These are phyloP conservation scores for Ficedula albicollis DNA, from an alignment of 2,797 vertebrate species.

Conservation along the genomic window DNA sequence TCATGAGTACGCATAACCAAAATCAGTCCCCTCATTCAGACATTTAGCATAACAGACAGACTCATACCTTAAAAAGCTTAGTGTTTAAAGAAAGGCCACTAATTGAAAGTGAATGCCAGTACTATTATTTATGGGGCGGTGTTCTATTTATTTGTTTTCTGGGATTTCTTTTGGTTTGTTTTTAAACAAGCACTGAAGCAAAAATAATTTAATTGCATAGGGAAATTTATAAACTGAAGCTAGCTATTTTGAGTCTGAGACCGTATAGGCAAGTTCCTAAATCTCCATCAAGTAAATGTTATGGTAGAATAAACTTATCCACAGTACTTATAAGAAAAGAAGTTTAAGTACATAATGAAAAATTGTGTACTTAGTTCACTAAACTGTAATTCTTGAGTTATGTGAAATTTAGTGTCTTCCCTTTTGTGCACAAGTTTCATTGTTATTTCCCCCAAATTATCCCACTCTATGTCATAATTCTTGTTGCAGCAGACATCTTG, in stretches of 20 bases:
- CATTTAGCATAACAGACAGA: background rate
- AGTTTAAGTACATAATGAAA: background rate
- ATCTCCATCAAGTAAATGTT: background rate
- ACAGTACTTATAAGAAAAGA: background rate
- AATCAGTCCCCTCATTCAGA: background rate
- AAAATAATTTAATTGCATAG: background rate
- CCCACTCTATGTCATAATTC: background rate
- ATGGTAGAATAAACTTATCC: background rate
- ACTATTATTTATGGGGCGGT: accelerated
- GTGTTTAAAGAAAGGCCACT: background rate
- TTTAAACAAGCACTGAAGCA: background rate
- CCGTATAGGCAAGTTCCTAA: background rate
- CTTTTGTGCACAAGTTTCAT: background rate
- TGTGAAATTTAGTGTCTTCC: background rate
- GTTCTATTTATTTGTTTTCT: background rate
- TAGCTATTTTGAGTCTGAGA: background rate
- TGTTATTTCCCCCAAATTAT: background rate
- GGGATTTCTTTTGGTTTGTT: background rate
- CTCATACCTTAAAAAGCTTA: background rate
- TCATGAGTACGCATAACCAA: background rate
- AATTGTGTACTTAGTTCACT: background rate
- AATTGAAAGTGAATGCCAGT: background rate
- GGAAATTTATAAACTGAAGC: background rate
- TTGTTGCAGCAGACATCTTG: too few species aligned
- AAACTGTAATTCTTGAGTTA: background rate